These are phyloP conservation scores for Chamaea fasciata DNA, from an alignment of 2,113 vertebrate species.

Conservation along the genomic window DNA sequence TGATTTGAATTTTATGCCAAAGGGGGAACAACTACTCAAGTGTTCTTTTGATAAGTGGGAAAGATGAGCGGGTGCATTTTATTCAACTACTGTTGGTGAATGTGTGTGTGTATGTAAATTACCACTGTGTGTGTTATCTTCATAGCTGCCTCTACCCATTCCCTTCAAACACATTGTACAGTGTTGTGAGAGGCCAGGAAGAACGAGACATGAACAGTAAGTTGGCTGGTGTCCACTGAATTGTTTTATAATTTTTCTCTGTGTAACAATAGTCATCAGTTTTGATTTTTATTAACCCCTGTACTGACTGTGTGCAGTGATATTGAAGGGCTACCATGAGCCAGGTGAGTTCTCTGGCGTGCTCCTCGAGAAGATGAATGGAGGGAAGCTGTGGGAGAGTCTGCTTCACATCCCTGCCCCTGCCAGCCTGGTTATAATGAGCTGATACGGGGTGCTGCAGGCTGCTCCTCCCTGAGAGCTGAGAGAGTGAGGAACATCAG, in stretches of 20 bases:
- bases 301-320: background rate
- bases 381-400: background rate
- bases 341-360: background rate
- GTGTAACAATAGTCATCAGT: background rate
- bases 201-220: background rate
- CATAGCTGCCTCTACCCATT: background rate
- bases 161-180: background rate
- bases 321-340: background rate
- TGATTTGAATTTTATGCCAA: background rate
- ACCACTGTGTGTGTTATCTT: background rate
- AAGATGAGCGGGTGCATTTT: background rate
- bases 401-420: background rate
- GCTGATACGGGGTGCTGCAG: background rate
- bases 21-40: background rate
- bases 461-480: background rate
- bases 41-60: background rate
- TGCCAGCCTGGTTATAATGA: background rate
- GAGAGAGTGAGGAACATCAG: background rate
- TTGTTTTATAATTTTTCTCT: background rate
- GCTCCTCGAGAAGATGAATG: background rate
- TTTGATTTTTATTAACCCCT: background rate
- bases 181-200: background rate
- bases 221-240: background rate
- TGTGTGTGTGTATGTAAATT: background rate
- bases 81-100: background rate